Base-by-base conservation (phyloP, 2,888 invertebrate genomes). In the Chesias legatella region DNA sequence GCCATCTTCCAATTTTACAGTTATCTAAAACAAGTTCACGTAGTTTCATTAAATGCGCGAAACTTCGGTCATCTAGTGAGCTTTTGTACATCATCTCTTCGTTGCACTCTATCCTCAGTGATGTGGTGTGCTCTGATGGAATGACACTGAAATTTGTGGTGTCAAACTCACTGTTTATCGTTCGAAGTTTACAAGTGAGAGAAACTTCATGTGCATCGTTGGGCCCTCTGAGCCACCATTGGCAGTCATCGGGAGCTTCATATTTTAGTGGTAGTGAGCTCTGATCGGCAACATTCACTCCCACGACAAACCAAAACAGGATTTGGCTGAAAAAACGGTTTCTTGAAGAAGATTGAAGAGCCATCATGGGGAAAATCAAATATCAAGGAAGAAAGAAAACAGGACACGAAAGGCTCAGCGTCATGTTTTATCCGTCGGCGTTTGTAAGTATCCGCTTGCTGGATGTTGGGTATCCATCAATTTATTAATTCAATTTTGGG, bases 91-190 rank as follows among this genome's bases (percentile, higher is more conserved):
- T 92, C 61, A 95, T 92, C 60, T 93, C 92, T 67, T 94, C 92
- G 68, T 94, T 94, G 86, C 92, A 96, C 79, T 94, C 91, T 66
- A 96, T 93, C 60, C 92, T 90, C 44, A 96, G 79, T 3, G 94
- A 93, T 13, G 94, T 93, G 10, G 95, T 95, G 69, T 94, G 93
- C 68, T 95, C 95, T 7, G 94, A 91, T 29, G 95, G 95, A 48
- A 95, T 95, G 36, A 94, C 94, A 82, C 94, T 94, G 71, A 95
- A 95, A 82, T 96, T 96, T 22, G 95, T 96, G 52, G 94, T 94
- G 79, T 94, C 95, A 73, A 93, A 94, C 75, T 94, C 95, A 88
- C 95, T 95, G 81, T 95, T 95, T 67, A 95, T 94, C 33, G 95
- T 93, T 60, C 95, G 90, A 64, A 95, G 89, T 80, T 94, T 92